A percentile compares a stretch with the other conserved stretches of the same genome.
Conservation (phyloP, 2,113 vertebrate species). For the Condylura cristata region DNA sequence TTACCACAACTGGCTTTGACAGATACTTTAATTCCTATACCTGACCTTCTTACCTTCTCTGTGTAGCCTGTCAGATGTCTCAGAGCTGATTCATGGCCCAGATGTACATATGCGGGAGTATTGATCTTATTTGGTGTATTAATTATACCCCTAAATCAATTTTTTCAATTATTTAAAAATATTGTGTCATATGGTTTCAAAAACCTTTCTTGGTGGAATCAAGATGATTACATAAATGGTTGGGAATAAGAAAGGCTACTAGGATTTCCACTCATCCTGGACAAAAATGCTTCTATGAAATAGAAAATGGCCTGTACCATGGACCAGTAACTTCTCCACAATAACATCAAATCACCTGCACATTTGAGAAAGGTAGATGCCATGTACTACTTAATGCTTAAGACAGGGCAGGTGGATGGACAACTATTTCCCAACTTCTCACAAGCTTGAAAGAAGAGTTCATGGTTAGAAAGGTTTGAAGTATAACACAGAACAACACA, state of each 20-base stretch:
- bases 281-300: constrained; percentile 2
- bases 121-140: not conserved
- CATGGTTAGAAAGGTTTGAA: not conserved
- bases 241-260: not conserved
- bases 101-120: not conserved
- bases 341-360: constrained; percentile 5
- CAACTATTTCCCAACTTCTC: not conserved
- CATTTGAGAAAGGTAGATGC: not conserved
- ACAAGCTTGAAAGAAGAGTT: not conserved
- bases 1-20: not conserved
- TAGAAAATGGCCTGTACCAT: not conserved
- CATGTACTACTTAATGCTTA: not conserved
- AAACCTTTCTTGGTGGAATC: constrained; percentile 23
- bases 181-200: not conserved
- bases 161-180: constrained; percentile 32
- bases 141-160: constrained; percentile 20
- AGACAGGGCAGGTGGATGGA: not conserved
- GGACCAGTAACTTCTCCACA: not conserved
- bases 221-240: constrained; percentile 2
- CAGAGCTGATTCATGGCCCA: not conserved
- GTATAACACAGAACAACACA: not conserved
- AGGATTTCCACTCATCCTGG: not conserved
- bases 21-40: not conserved
- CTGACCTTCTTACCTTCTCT: constrained; percentile 11
- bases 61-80: not conserved